Evolutionary conservation across 2,888 invertebrate species (phyloP).

Genomic region (Drosophila putrida): DNA sequence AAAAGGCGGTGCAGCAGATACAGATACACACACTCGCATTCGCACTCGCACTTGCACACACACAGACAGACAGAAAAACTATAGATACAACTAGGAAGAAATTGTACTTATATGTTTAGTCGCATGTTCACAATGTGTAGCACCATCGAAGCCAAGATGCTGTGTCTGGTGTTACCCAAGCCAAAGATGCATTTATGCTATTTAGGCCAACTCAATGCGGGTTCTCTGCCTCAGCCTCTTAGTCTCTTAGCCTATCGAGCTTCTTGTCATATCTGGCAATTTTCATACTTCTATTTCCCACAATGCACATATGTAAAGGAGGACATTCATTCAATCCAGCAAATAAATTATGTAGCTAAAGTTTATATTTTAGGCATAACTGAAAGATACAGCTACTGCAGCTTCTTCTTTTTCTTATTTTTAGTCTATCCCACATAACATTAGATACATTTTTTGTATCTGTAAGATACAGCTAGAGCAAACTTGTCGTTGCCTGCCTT

Average conservation of each 20-base stretch:
- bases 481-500: conserved; percentile 2
- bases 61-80: conserved; percentile 9
- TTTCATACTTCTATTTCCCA: conserved; percentile 34
- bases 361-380: not conserved
- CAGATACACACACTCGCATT: conserved; percentile 26
- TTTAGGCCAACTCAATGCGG: conserved; percentile 66
- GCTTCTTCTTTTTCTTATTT: not conserved
- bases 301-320: conserved; percentile 4
- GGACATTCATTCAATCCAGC: conserved; percentile 16
- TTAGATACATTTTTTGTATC: conserved; percentile 7
- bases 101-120: conserved; percentile 73
- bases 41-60: conserved; percentile 12
- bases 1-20: conserved; percentile 65
- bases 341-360: conserved; percentile 19
- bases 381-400: conserved; percentile 5
- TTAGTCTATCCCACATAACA: not conserved
- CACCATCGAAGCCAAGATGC: conserved; percentile 48
- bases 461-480: conserved; percentile 3
- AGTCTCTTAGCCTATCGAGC: not conserved
- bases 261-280: conserved; percentile 49
- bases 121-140: conserved; percentile 71
- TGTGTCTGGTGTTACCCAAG: conserved; percentile 35
- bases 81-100: conserved; percentile 57
- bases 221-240: conserved; percentile 25
- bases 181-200: conserved; percentile 43